Evolutionary conservation across 2,113 vertebrate species (phyloP).

Genomic region (Tachuris rubrigastra): DNA sequence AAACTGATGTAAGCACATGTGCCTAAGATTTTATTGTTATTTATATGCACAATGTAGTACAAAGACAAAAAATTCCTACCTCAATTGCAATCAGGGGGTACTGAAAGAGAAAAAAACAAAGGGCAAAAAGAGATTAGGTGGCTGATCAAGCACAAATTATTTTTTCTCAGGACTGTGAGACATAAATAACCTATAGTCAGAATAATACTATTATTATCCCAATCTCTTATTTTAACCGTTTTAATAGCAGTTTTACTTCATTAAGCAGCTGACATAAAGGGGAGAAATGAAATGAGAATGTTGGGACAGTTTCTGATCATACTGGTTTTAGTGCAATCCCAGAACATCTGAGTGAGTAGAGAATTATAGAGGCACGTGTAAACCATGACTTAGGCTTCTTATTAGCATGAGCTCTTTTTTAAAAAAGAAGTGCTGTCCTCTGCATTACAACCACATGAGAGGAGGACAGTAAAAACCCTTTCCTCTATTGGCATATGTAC

Average conservation of each 20-base stretch:
- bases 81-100: slow-evolving; percentile 50
- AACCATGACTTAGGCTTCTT: background rate
- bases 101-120: slow-evolving; percentile 44
- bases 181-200: background rate
- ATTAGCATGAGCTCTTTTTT: background rate
- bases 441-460: background rate
- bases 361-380: background rate
- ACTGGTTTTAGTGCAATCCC: background rate
- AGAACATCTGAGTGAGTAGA: background rate
- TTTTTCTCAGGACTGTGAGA: background rate
- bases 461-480: background rate
- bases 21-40: background rate
- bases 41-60: background rate
- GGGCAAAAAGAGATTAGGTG: background rate
- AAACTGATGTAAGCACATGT: background rate
- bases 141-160: background rate
- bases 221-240: background rate
- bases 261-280: background rate
- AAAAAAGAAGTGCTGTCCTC: background rate
- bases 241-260: background rate
- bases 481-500: background rate
- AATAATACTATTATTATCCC: background rate
- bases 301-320: background rate
- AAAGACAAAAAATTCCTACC: slow-evolving; percentile 50
- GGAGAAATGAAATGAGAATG: background rate